Base-by-base conservation (phyloP, 2,797 vertebrate genomes). In the Anas capensis region DNA sequence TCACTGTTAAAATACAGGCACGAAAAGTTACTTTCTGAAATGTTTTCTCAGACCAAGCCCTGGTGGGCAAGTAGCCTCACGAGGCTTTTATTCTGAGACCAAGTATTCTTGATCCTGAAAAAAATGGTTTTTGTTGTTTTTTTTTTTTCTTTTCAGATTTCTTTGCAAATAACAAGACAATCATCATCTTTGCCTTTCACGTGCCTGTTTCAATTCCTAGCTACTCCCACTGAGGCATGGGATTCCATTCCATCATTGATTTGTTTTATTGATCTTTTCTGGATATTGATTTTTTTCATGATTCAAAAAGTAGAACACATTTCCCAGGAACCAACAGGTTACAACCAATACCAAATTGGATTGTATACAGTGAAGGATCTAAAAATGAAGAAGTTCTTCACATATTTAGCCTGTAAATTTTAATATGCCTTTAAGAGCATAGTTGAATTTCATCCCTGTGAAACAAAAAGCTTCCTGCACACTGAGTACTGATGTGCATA, bases 1-100 rank as follows among this genome's bases (percentile, higher is more conserved):
- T 95, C 83, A 95, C 84, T 94, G 73, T 93, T 95, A 89, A 92
- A 90, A 95, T 14, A 93, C 85, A 94, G 93, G 88, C 91, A 92
- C 93, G 18, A 89, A 81, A 92, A 93, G 83, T 93, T 89, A 93
- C 69, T 66, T 91, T 81, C 62, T 95, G 87, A 93, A 91, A 97
- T 61, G 72, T 46, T 96, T 95, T 88, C 76, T 92, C 94, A 95
- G 96, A 97, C 56, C 64, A 70, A 91, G 85, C 42, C 86, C 69
- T 56, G 93, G 75, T 6, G 34, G 93, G 90, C 51, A 90, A 91
- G 53, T 81, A 95, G 93, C 51, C 61, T 66, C 77, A 88, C 23
- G 49, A 76, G 95, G 93, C 90, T 92, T 93, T 62, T 70, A n/a
- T 44, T 85, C 88, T 84, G 77, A 95, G 92, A 31, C 79, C 60